Evolutionary conservation across 2,113 vertebrate genomes (phyloP).

Genomic region (Phoenicopterus ruber): DNA sequence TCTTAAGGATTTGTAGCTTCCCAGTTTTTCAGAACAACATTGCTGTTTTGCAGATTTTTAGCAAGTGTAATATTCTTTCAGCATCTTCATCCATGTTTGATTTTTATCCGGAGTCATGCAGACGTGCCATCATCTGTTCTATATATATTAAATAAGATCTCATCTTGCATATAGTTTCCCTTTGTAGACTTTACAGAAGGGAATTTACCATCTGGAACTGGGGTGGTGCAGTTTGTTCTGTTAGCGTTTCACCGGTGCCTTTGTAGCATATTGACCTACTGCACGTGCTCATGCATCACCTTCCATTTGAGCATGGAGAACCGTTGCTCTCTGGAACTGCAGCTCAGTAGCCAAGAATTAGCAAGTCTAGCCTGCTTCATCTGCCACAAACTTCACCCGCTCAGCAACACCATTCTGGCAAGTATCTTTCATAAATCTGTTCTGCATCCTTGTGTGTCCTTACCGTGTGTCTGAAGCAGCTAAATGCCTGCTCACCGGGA

Average conservation of each 20-base stretch:
- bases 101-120: not conserved
- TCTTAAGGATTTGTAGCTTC: not conserved
- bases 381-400: conserved; percentile 10
- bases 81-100: not conserved
- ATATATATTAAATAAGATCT: not conserved
- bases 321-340: not conserved
- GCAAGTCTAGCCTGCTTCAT: not conserved
- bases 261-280: not conserved
- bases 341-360: not conserved
- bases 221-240: not conserved
- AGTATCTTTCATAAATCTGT: not conserved
- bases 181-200: not conserved
- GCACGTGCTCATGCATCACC: not conserved
- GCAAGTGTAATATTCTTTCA: not conserved
- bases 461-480: not conserved
- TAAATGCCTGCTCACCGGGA: not conserved
- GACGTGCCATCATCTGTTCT: not conserved
- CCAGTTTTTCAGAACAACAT: not conserved
- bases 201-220: not conserved
- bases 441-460: not conserved
- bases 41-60: not conserved
- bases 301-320: not conserved
- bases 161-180: not conserved
- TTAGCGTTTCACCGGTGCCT: not conserved
- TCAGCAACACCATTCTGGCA: not conserved